Base-by-base conservation (phyloP, 2,113 vertebrate genomes). In the Macroglossus sobrinus region DNA sequence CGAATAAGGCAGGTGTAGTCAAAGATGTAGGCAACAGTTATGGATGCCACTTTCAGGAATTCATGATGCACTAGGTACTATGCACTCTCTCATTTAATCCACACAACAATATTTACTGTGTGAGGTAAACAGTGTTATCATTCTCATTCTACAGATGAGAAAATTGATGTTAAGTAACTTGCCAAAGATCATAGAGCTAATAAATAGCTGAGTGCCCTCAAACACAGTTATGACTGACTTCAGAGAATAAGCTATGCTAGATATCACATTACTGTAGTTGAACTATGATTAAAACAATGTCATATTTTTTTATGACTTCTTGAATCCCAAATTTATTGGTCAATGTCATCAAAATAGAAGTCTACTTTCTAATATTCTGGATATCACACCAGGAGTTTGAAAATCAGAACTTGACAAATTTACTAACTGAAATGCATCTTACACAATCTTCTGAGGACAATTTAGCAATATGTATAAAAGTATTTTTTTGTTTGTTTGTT, bases 361-460 rank as follows among this genome's bases (percentile, higher is more conserved):
- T 50, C 47, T 64, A n/a, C 14, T 86, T 96, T 63, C 33, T 47
- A 82, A 79, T 55, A 84, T 55, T 84, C 22, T 50, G 43, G 14
- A 57, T 91, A 74, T 74, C 71, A 87, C 3, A 38, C 9, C 9
- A 43, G 9, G 28, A 45, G 59, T 66, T 43, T 93, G 72, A 79
- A 94, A 94, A 64, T 72, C 38, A 84, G 50, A 5, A 11, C 26
- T 10, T 59, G 33, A 94, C 53, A 81, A 75, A 45, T 69, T 89
- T 78, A 79, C 50, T 69, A 90, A 84, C 40, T 84, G 38, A 90
- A 95, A 90, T 24, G 66, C 59, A 79, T 89, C 21, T 86, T 35
- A 84, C 0, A 61, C 4, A 22, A 69, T 80, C 76, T 86, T 89
- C 59, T 63, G 40, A 50, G 63, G 26, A 38, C 22, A 45, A 64